phyloP scores from a whole-genome alignment of 2,888 invertebrate species.

The Epistrophe eligans region DNA sequence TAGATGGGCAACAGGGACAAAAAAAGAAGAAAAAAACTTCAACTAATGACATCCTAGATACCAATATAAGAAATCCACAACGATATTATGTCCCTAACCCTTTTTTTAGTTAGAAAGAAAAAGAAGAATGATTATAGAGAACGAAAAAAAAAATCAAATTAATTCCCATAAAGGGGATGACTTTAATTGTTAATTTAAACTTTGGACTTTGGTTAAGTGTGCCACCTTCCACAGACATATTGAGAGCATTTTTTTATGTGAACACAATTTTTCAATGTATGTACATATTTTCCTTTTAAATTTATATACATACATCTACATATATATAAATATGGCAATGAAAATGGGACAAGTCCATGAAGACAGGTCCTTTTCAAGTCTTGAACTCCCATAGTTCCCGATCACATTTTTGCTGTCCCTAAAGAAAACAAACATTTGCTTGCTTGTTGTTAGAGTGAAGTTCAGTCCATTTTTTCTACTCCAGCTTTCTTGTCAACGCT shows the following conservation, averaged over 20 bases:
- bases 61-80: conserved; percentile 55
- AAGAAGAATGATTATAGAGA: not conserved
- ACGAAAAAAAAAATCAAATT: conserved; percentile 30
- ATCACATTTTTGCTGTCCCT: conserved; percentile 44
- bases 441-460: conserved; percentile 9
- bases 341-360: conserved; percentile 41
- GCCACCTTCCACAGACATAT: conserved; percentile 35
- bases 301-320: not conserved
- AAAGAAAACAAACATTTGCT: conserved; percentile 53
- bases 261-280: not conserved
- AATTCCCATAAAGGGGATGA: conserved; percentile 56
- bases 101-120: conserved; percentile 22
- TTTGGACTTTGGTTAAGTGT: conserved; percentile 43
- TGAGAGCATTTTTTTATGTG: conserved; percentile 12
- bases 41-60: conserved; percentile 69
- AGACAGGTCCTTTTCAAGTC: conserved; percentile 19
- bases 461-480: conserved; percentile 59
- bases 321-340: conserved; percentile 12
- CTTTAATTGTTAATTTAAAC: conserved; percentile 73
- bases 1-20: not conserved
- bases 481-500: conserved; percentile 66
- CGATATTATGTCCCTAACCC: conserved; percentile 42
- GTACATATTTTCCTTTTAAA: not conserved
- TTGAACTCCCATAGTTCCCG: conserved; percentile 46
- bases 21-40: conserved; percentile 19